phyloP scores from a whole-genome alignment of 2,113 vertebrate species.

The Ascaphus truei region DNA sequence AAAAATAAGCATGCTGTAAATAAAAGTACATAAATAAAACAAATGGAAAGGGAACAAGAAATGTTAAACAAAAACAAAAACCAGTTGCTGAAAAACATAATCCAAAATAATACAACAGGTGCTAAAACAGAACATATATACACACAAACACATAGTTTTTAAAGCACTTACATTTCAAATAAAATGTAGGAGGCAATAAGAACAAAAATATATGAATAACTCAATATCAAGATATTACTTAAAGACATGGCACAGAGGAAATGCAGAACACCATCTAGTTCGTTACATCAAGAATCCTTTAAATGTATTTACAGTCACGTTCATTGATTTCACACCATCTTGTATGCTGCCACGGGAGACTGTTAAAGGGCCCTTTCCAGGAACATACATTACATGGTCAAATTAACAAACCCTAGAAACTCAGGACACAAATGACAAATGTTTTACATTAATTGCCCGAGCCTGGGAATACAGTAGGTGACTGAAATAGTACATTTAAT shows the following conservation, averaged over 20 bases:
- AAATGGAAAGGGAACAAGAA: slow-evolving; percentile 71
- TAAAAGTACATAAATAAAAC: slow-evolving; percentile 68
- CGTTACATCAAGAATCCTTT: slow-evolving; percentile 40
- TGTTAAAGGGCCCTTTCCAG: too few species aligned
- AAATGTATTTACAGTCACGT: slow-evolving; percentile 39
- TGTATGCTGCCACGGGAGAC: too few species aligned
- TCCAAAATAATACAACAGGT: slow-evolving; percentile 59
- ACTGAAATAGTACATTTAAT: too few species aligned
- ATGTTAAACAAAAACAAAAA: slow-evolving; percentile 63
- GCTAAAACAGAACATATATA: slow-evolving; percentile 38
- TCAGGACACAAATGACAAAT: too few species aligned
- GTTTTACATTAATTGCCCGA: too few species aligned
- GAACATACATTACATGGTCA: too few species aligned
- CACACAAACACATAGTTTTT: background rate
- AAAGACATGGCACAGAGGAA: slow-evolving; percentile 52
- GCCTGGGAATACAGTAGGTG: too few species aligned
- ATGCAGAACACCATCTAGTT: slow-evolving; percentile 55
- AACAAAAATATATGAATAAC: slow-evolving; percentile 56
- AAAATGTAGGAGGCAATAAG: slow-evolving; percentile 64
- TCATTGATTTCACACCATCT: too few species aligned
- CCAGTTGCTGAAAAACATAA: slow-evolving; percentile 60
- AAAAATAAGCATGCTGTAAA: slow-evolving; percentile 63
- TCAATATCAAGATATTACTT: slow-evolving; percentile 72
- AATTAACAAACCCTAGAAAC: too few species aligned
- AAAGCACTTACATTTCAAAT: slow-evolving; percentile 70